These are phyloP conservation scores for Blomia tropicalis DNA, from an alignment of 2,888 invertebrate species.

Conservation along the genomic window DNA sequence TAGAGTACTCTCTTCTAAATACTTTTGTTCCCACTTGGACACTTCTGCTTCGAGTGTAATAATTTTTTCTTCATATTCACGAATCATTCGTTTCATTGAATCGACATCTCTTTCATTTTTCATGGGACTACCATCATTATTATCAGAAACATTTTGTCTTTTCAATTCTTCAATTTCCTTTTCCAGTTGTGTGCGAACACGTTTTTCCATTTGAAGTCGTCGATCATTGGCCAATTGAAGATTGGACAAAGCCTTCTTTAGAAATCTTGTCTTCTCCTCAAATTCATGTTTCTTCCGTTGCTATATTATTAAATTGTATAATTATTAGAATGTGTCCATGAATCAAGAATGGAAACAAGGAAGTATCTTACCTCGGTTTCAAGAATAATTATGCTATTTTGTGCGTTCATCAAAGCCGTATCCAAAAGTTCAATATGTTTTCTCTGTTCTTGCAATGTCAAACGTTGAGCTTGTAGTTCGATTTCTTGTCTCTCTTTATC, in stretches of 20 bases:
- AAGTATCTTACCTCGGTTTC: slow-evolving; percentile 75
- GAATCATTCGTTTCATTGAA: slow-evolving; percentile 37
- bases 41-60: slow-evolving; percentile 61
- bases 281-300: slow-evolving; percentile 66
- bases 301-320: slow-evolving; percentile 37
- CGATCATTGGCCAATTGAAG: slow-evolving; percentile 67
- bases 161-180: slow-evolving; percentile 41
- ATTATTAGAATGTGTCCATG: background rate
- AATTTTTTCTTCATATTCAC: slow-evolving; percentile 54
- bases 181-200: slow-evolving; percentile 56
- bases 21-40: slow-evolving; percentile 69
- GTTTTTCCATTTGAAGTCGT: slow-evolving; percentile 66
- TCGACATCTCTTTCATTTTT: background rate
- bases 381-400: slow-evolving; percentile 65
- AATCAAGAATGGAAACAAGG: slow-evolving; percentile 17
- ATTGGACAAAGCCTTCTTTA: slow-evolving; percentile 62
- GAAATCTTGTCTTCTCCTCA: slow-evolving; percentile 64
- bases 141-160: slow-evolving; percentile 32
- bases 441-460: slow-evolving; percentile 73
- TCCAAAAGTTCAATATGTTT: slow-evolving; percentile 83
- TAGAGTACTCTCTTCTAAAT: slow-evolving; percentile 60
- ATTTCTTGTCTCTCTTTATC: slow-evolving; percentile 82
- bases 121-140: background rate
- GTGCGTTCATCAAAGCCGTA: slow-evolving; percentile 74
- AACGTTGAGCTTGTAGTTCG: slow-evolving; percentile 70